Conservation (phyloP, 2,888 invertebrate genomes). For the Caenorhabditis zanzibari region DNA sequence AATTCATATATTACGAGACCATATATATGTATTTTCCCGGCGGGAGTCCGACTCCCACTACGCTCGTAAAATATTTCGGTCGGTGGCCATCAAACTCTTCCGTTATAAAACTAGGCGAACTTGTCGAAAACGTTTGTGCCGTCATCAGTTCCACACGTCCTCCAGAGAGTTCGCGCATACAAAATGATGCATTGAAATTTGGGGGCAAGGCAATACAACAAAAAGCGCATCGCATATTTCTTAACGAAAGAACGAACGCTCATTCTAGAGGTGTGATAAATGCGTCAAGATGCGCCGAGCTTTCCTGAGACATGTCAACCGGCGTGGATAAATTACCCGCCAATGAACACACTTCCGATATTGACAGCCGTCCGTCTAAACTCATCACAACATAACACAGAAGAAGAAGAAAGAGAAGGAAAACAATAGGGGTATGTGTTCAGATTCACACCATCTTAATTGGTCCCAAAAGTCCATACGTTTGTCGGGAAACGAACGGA, state of each 20-base stretch:
- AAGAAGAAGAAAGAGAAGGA: constrained; percentile 5
- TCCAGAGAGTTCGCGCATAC: constrained; percentile 58
- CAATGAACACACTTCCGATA: constrained; percentile 54
- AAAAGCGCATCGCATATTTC: constrained; percentile 3
- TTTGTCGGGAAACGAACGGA: constrained; percentile 25
- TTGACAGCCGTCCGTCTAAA: constrained; percentile 40
- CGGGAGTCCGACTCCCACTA: constrained; percentile 32
- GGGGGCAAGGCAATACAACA: constrained; percentile 11
- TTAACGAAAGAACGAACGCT: constrained; percentile 4
- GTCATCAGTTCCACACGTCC: constrained; percentile 31
- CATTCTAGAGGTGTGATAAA: constrained; percentile 52
- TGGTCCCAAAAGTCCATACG: constrained; percentile 46
- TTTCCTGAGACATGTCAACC: constrained; percentile 38
- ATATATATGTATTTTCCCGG: constrained; percentile 24
- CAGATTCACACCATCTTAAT: constrained; percentile 51
- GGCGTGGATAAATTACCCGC: constrained; percentile 50
- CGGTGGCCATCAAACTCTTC: constrained; percentile 14
- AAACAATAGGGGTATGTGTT: constrained; percentile 8
- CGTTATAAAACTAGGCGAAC: neutral
- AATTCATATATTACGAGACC: neutral
- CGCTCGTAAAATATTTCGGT: constrained; percentile 45
- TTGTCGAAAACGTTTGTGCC: constrained; percentile 37
- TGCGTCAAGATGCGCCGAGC: constrained; percentile 24
- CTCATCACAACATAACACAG: constrained; percentile 52
- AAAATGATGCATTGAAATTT: constrained; percentile 48